phyloP scores from a whole-genome alignment of 2,113 vertebrate species.

The Ctenodactylus gundi region DNA sequence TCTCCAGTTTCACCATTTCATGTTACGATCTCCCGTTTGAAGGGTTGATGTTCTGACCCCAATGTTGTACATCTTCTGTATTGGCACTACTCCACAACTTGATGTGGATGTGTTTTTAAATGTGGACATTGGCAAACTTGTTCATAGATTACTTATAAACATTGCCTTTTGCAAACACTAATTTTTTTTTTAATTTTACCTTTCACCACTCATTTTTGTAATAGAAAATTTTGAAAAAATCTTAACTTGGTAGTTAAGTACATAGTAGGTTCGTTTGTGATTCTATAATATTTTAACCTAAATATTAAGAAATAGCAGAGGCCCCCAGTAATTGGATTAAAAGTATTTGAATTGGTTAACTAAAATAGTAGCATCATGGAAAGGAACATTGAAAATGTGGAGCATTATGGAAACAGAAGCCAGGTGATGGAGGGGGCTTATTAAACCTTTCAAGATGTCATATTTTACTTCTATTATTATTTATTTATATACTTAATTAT shows the following conservation, averaged over 20 bases:
- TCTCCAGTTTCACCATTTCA: no score
- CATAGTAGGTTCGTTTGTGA: not conserved
- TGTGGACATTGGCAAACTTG: not conserved
- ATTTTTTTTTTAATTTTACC: not conserved
- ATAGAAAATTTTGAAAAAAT: not conserved
- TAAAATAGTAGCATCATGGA: not conserved
- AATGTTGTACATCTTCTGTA: not conserved
- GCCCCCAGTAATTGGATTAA: not conserved
- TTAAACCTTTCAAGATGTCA: not conserved
- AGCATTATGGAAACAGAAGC: no score
- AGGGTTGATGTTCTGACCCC: not conserved
- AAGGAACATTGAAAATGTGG: not conserved
- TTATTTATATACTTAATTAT: no score
- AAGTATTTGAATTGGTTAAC: not conserved
- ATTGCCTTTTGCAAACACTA: not conserved
- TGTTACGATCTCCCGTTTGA: no score
- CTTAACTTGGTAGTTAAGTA: not conserved
- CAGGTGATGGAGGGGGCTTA: not conserved
- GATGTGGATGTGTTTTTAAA: not conserved
- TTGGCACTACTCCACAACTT: not conserved
- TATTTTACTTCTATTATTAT: no score
- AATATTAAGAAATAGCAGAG: not conserved
- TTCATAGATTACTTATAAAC: not conserved
- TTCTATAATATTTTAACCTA: not conserved
- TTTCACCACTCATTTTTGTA: not conserved